Base-by-base conservation (phyloP, 2,113 vertebrate species). In the Panthera leo region DNA sequence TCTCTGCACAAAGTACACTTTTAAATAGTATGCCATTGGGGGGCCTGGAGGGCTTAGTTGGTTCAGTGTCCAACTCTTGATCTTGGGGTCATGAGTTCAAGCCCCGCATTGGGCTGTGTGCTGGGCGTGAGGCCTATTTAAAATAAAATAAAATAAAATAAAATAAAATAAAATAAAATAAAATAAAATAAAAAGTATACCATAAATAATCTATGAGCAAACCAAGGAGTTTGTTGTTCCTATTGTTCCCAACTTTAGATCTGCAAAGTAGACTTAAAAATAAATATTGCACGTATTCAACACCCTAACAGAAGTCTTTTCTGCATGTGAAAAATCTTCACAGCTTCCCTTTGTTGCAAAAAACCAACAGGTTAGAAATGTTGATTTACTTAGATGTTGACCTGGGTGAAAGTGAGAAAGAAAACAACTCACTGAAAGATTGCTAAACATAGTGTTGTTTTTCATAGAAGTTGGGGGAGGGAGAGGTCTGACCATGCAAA, bases 1-100 rank as follows among this genome's bases (percentile, higher is more conserved):
- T 91, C 94, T 88, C 68, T 55, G 10, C 31, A 75, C 31, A 89
- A 91, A 88, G 71, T 88, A 75, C 15, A 85, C n/a, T 75, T 94
- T 85, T 16, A 68, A 92, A 58, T 75, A 39, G 19, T 82, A 53
- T 15, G 27, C 25, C 58, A 61, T 1, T 61, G 58, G 21, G 58
- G 58, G 19, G 7, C 3, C 21, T 19, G 21, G 21, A 21, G 21
- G 58, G 21, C 58, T 61, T 61, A 61, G 58, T 61, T 23, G 58
- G 58, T 23, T 61, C 8, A 61, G 58, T 10, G 21, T 61, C 58
- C 21, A 6, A 61, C 58, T 61, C 21, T 61, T 61, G 58, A 61
- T 61, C 21, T 23, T 19, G 23, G 21, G 58, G 58, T 23, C 58
- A 61, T 23, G 58, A 61, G 58, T 61, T 61, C 58, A 23, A 61